Evolutionary conservation across 2,888 invertebrate genomes (phyloP), one percentile per base, ranked within the genome.

Genomic region (Linnaemya tessellans): DNA sequence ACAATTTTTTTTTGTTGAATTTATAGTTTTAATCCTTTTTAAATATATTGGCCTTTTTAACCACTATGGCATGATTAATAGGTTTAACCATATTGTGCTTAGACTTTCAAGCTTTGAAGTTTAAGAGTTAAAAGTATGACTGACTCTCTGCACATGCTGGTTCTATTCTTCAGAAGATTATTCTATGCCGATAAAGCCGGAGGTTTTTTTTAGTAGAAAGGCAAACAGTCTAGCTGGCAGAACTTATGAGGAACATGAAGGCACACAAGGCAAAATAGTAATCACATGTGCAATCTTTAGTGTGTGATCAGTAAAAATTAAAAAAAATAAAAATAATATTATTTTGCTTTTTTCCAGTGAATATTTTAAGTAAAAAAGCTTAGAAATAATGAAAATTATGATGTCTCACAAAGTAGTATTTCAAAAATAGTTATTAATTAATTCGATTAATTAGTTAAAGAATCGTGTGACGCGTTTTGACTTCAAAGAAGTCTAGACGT

Each of bases 31-130:
- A 77, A 82, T 82, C 81, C 75, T 75, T 82, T 75, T 75, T 64
- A 46, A 70, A 75, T 75, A 43, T 71, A 74, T 81, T 74, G 51
- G 80, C 58, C 67, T 80, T 67, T 41, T 80, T 73, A 80, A 60
- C 77, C 74, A 84, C 81, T 81, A 68, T 74, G 81, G 78, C 81
- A 79, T 84, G 84, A 84, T 84, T 84, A 81, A 81, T 84, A 75
- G 81, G 54, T 46, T 77, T 79, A 74, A 68, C 54, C 77, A 74
- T 68, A 43, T 78, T 84, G 30, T 38, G 64, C 51, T 71, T 73
- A 78, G 62, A 68, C 18, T 64, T 81, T 56, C 43, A 43, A 56
- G 68, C 68, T 73, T n/a, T 68, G 41, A 60, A 62, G 73, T 30
- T 68, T 38, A 62, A 20, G 46, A 18, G 46, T 38, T n/a, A n/a